These are phyloP conservation scores for Papilio polytes DNA, from an alignment of 1,140 invertebrate species.

Conservation along the genomic window DNA sequence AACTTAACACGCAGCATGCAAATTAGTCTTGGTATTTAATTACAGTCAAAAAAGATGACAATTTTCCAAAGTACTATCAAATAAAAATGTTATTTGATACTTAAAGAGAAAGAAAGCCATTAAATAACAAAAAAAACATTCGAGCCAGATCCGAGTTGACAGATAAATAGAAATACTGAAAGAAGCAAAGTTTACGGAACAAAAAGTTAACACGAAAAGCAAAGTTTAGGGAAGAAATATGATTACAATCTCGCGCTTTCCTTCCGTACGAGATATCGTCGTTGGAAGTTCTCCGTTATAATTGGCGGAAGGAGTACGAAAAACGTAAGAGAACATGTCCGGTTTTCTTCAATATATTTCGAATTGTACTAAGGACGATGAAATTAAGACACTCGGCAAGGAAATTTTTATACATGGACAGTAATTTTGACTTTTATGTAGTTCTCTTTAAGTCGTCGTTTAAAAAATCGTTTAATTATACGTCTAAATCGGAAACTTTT, in stretches of 20 bases:
- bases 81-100: background rate
- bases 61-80: background rate
- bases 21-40: too few species aligned
- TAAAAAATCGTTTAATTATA: background rate
- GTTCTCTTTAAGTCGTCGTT: too few species aligned
- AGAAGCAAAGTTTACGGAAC: slow-evolving; percentile 38
- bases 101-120: background rate
- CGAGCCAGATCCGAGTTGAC: background rate
- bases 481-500: background rate
- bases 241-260: slow-evolving; percentile 40
- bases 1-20: too few species aligned
- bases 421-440: too few species aligned
- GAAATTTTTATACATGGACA: too few species aligned
- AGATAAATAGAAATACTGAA: slow-evolving; percentile 15
- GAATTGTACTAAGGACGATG: too few species aligned
- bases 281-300: slow-evolving; percentile 38
- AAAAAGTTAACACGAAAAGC: slow-evolving; percentile 31
- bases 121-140: background rate
- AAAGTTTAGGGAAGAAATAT: slow-evolving; percentile 44
- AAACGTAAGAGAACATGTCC: too few species aligned
- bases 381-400: too few species aligned
- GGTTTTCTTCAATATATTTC: too few species aligned
- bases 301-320: slow-evolving; percentile 44
- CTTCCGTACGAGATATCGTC: slow-evolving; percentile 13
- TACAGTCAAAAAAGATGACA: too few species aligned